Base-by-base conservation (phyloP, 2,888 invertebrate species). In the Helleia helle region DNA sequence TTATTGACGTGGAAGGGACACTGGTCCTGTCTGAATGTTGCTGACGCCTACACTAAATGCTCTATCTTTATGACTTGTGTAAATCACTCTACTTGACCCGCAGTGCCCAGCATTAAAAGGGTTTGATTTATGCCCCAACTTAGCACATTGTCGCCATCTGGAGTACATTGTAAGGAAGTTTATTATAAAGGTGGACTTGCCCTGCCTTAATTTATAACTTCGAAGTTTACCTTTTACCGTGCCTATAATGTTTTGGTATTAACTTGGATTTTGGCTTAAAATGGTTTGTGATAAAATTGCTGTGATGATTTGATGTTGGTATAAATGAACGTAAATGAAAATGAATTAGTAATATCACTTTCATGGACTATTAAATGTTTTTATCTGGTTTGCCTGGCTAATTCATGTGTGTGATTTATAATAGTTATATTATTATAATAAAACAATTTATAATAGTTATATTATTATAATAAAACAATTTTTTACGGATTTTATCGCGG, bases 41-140 rank as follows among this genome's bases (percentile, higher is more conserved):
- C 28, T 34, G 34, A 34, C 34, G 17, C 4, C 34, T 18, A 34
- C 22, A 22, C 22, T 8, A 9, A 34, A 34, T 34, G 18, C 34
- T 34, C 34, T 34, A 18, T 34, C 34, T 34, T 34, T 34, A 34
- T 34, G 34, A 34, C 34, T 34, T 34, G 18, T 34, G 34, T 34
- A 34, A 34, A 34, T 34, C 79, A 77, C 71, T 66, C 69, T 71
- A 69, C 75, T 79, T 79, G 79, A 81, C 77, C 79, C 75, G 66
- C 60, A 54, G 58, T 67, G 72, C 58, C 63, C 65, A 60, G 71
- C 76, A 76, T 74, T 80, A 80, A 81, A 79, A 75, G 80, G 79
- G 79, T 77, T 70, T 80, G 80, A 81, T 80, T 81, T 81, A 81
- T 79, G 68, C 56, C 58, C 59, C 58, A 81, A 81, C 69, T 81